A percentile compares a stretch with the other conserved stretches of the same genome.
Conservation (phyloP, 2,113 vertebrate species). For the Scopus umbretta region DNA sequence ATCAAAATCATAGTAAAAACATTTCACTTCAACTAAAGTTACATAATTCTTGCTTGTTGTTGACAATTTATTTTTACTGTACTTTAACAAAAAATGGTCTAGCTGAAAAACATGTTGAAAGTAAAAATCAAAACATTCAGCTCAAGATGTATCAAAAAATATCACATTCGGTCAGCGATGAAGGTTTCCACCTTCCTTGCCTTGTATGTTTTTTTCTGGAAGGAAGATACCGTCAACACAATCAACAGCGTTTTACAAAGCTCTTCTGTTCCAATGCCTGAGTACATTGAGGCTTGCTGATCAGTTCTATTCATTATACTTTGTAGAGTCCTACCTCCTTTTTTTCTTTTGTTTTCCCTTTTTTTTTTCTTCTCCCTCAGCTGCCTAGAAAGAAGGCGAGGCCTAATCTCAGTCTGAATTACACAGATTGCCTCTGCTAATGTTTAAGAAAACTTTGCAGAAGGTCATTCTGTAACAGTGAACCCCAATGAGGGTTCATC, state of each 20-base stretch:
- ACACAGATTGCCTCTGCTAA: not conserved
- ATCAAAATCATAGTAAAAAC: not conserved
- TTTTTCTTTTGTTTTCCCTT: not conserved
- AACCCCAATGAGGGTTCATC: not conserved
- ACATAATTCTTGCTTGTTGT: not conserved
- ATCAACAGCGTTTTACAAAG: not conserved
- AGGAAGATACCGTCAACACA: not conserved
- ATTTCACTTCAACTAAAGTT: not conserved
- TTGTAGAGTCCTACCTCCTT: not conserved
- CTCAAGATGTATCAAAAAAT: not conserved
- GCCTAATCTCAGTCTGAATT: not conserved
- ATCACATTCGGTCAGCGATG: not conserved
- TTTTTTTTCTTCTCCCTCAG: rapidly evolving
- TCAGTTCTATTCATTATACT: not conserved
- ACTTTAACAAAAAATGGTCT: not conserved
- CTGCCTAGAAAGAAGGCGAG: not conserved
- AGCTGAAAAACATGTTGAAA: not conserved
- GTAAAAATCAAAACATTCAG: not conserved
- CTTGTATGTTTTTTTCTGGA: not conserved
- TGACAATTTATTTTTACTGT: not conserved
- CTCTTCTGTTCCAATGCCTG: not conserved
- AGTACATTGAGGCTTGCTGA: not conserved
- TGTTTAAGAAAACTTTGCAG: not conserved
- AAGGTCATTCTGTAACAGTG: rapidly evolving
- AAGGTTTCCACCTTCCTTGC: not conserved